These are phyloP conservation scores for Alaudala cheleensis DNA, from an alignment of 2,113 vertebrate species.

Conservation along the genomic window DNA sequence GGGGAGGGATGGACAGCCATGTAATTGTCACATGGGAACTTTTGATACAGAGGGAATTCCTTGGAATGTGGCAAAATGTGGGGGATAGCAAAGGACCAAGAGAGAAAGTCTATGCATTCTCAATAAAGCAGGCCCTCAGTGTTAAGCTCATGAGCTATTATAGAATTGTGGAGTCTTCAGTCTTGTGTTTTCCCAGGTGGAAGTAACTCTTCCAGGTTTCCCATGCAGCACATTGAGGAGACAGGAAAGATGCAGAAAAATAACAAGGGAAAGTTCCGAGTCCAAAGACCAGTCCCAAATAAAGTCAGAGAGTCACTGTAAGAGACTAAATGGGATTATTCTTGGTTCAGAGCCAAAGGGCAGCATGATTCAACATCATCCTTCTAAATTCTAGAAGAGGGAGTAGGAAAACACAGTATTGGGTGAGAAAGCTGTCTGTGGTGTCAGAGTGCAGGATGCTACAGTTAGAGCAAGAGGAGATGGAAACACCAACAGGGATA, in stretches of 20 bases:
- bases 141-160: not conserved
- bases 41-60: not conserved
- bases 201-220: not conserved
- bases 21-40: not conserved
- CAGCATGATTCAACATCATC: not conserved
- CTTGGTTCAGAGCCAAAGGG: not conserved
- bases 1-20: accelerated
- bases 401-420: not conserved
- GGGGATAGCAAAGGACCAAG: not conserved
- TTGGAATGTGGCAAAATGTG: not conserved
- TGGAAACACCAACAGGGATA: not conserved
- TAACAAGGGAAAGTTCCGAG: not conserved
- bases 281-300: not conserved
- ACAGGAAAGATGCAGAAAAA: not conserved
- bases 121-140: not conserved
- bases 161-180: not conserved
- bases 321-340: not conserved
- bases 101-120: not conserved
- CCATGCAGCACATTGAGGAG: not conserved
- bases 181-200: not conserved
- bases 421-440: not conserved
- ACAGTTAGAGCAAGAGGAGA: not conserved
- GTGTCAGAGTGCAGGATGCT: not conserved
- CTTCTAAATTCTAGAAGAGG: not conserved
- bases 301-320: not conserved